Evolutionary conservation across 2,888 invertebrate species (phyloP), one percentile per base, ranked within the genome.

Genomic region (Polyommatus icarus): DNA sequence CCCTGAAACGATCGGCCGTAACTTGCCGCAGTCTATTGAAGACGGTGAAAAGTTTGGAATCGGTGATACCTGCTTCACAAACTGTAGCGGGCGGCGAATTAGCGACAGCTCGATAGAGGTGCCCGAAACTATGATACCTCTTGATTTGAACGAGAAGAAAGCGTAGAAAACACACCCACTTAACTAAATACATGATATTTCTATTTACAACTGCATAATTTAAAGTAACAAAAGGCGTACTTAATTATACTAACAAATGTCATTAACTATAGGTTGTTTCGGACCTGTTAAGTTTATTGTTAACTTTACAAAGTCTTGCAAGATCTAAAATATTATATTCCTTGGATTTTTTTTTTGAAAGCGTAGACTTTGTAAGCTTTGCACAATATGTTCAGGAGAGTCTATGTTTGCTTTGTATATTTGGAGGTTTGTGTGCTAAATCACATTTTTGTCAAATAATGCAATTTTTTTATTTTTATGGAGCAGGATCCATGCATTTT

Each of bases 31-130:
- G 85, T 96, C 97, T 0, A 93, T 98, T 57, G 96, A 96, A 84
- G 98, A 98, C 83, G 98, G 98, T 0, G 98, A 98, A 87, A 95
- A 95, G 82, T 98, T 98, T 87, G 98, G 98, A 10, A 93, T 95
- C 75, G 97, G 97, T 15, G 98, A 98, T 85, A 98, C 96, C 5
- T 97, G 96, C 88, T 98, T 97, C 84, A 95, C 96, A 0, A 95
- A 96, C 76, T 96, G 96, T 84, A 94, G 86, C 80, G 91, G 91
- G 73, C 87, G 89, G 78, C 87, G 89, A 83, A 91, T 87, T 92
- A 95, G 91, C 78, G 86, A 85, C 12, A 84, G 83, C 40, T 86
- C 90, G n/a, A 83, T 82, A 76, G 91, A 93, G 54, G 77, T 94
- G 40, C 93, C 93, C 29, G 94, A 94, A 84, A 90, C 90, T 18